phyloP scores from a whole-genome alignment of 2,888 invertebrate genomes.

The Scaptomyza reducta region DNA sequence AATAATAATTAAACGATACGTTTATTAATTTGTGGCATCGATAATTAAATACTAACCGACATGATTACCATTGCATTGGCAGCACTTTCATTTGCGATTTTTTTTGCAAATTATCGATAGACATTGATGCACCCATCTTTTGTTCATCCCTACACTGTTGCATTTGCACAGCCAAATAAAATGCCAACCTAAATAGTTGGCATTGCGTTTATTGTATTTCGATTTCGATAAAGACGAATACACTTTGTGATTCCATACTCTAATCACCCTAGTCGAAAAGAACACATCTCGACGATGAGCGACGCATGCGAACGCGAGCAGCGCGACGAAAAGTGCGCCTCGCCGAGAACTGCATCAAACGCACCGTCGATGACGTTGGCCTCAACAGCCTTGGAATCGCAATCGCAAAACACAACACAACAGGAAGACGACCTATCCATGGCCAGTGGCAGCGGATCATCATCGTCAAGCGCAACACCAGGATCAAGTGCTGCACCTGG shows the following conservation, averaged over 20 bases:
- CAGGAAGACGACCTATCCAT: slow-evolving; percentile 37
- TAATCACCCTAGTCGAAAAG: slow-evolving; percentile 22
- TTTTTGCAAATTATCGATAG: slow-evolving; percentile 40
- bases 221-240: slow-evolving; percentile 53
- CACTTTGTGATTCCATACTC: slow-evolving; percentile 41
- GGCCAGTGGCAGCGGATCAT: slow-evolving; percentile 42
- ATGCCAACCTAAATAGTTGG: slow-evolving; percentile 71
- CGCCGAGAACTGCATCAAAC: slow-evolving; percentile 63
- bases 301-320: slow-evolving; percentile 73
- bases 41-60: background rate
- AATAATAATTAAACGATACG: background rate
- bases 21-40: background rate
- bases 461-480: slow-evolving; percentile 23
- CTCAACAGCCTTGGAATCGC: slow-evolving; percentile 65
- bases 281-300: slow-evolving; percentile 47
- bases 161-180: slow-evolving; percentile 65
- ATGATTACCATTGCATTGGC: slow-evolving; percentile 24
- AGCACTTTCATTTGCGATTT: slow-evolving; percentile 30
- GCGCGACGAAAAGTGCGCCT: slow-evolving; percentile 66
- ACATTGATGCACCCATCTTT: slow-evolving; percentile 47
- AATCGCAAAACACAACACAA: slow-evolving; percentile 27
- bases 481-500: slow-evolving; percentile 16
- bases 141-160: slow-evolving; percentile 64
- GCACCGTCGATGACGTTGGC: slow-evolving; percentile 63
- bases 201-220: slow-evolving; percentile 46